Conservation (phyloP, 1,140 invertebrate species). For the Trialeurodes vaporariorum region DNA sequence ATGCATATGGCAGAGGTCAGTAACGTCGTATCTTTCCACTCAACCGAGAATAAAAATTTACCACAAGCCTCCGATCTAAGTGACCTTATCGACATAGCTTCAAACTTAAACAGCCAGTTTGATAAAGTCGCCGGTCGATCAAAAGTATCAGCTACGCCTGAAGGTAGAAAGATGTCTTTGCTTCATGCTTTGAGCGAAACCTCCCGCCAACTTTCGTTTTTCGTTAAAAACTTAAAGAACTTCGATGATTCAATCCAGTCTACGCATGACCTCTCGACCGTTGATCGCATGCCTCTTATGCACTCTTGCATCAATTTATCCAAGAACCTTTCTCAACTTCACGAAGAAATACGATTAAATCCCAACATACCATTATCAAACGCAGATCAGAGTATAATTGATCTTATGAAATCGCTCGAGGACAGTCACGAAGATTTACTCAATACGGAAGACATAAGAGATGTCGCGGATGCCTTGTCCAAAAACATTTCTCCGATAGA, state of each 20-base stretch:
- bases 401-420: neutral
- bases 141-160: neutral
- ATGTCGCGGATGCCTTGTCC: neutral
- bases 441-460: neutral
- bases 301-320: neutral
- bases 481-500: neutral
- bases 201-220: neutral
- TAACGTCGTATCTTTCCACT: conserved; percentile 5
- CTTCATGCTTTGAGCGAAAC: neutral
- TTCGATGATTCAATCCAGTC: neutral
- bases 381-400: neutral
- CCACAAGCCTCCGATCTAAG: neutral
- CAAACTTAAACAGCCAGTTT: neutral
- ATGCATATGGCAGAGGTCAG: conserved; percentile 17
- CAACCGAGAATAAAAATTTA: conserved; percentile 10
- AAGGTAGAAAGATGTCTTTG: neutral
- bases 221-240: neutral
- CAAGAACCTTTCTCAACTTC: neutral
- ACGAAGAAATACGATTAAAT: neutral
- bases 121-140: neutral
- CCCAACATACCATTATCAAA: neutral
- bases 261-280: neutral
- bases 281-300: neutral
- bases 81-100: neutral
- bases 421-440: neutral